These are phyloP conservation scores for Hucho hucho DNA, from an alignment of 2,113 vertebrate genomes.

Conservation along the genomic window DNA sequence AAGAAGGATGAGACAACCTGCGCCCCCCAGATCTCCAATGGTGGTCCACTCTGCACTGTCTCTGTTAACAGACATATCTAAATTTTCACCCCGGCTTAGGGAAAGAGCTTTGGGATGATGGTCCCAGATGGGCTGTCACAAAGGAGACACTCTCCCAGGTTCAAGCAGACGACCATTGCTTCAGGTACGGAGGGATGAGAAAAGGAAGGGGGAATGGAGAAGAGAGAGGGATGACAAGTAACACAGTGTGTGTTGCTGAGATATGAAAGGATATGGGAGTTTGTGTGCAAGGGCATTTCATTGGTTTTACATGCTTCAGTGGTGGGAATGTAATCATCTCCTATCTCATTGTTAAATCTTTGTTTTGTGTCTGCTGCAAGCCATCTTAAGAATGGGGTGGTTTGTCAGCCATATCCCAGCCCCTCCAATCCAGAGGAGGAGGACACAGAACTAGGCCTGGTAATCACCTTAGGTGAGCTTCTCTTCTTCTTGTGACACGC, in stretches of 20 bases:
- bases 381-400: slow-evolving; percentile 1
- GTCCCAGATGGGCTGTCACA: slow-evolving; percentile 16
- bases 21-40: slow-evolving; percentile 12
- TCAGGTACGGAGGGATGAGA: background rate
- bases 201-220: background rate
- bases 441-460: slow-evolving; percentile 61
- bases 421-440: slow-evolving; percentile 35
- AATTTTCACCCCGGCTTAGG: slow-evolving; percentile 13
- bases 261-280: too few relatives aligned
- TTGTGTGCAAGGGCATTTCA: too few relatives aligned
- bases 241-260: too few relatives aligned
- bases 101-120: slow-evolving; percentile 3
- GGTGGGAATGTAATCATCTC: too few relatives aligned
- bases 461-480: slow-evolving; percentile 66
- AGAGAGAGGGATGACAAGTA: background rate
- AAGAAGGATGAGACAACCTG: slow-evolving; percentile 30
- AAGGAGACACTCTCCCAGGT: slow-evolving; percentile 11
- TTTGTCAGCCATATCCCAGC: slow-evolving; percentile 2
- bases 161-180: slow-evolving; percentile 3
- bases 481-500: background rate
- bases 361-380: slow-evolving; percentile 13
- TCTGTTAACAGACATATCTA: slow-evolving; percentile 16
- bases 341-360: background rate
- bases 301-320: too few relatives aligned
- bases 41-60: slow-evolving; percentile 8